Conservation (phyloP, 2,888 invertebrate genomes). For the Pandemis cinnamomeana region DNA sequence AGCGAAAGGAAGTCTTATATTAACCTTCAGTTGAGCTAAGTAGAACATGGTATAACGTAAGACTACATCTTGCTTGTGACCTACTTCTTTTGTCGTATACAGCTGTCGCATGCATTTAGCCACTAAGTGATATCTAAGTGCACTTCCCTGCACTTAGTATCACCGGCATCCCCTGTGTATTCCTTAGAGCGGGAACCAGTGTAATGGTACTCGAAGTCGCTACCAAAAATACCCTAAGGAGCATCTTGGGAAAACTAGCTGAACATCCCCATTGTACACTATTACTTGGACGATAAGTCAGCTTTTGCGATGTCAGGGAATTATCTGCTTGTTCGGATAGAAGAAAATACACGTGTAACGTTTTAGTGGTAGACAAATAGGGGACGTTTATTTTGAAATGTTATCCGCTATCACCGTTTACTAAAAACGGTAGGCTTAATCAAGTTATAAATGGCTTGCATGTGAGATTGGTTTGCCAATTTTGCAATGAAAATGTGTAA, state of each 20-base stretch:
- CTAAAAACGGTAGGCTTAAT: neutral
- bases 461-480: too few species aligned
- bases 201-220: slow-evolving; percentile 8
- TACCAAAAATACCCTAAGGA: neutral
- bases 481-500: too few species aligned
- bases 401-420: neutral
- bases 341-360: neutral
- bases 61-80: neutral
- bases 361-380: neutral
- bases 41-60: neutral
- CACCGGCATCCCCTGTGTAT: neutral
- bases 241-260: neutral
- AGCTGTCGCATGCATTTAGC: neutral
- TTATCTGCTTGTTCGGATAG: neutral
- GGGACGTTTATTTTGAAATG: neutral
- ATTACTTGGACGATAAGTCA: neutral
- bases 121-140: neutral
- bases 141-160: neutral
- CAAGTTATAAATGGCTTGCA: neutral
- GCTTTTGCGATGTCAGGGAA: neutral
- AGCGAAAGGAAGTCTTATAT: neutral
- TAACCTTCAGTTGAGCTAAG: neutral
- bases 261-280: neutral
- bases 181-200: neutral
- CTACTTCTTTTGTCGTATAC: neutral